These are phyloP conservation scores for Tenthredo amoena DNA, from an alignment of 2,888 invertebrate genomes.

Conservation along the genomic window DNA sequence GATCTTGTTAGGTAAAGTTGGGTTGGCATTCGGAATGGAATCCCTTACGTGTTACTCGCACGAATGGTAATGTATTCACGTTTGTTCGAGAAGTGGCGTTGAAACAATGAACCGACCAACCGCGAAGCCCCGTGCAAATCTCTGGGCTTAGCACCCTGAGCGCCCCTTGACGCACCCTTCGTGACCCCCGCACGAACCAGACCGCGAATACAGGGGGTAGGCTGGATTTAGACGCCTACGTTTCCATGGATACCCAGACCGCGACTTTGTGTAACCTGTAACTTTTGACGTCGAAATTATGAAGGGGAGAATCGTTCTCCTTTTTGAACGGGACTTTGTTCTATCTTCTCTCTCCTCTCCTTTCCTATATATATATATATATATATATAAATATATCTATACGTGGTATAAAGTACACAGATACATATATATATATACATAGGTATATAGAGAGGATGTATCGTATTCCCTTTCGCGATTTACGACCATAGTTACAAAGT, in stretches of 20 bases:
- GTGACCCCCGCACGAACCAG: constrained; percentile 41
- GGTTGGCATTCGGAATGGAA: constrained; percentile 37
- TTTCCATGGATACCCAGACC: constrained; percentile 44
- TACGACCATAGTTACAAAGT: constrained; percentile 2
- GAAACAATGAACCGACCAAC: constrained; percentile 78
- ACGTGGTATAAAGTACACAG: too few relatives aligned
- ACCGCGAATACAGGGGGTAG: constrained; percentile 34
- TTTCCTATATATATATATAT: neutral
- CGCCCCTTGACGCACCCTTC: constrained; percentile 46
- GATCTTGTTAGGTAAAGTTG: constrained; percentile 30
- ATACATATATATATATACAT: too few relatives aligned
- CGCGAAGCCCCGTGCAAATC: constrained; percentile 72
- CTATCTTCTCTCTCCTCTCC: neutral
- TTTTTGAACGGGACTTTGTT: neutral
- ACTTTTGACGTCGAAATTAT: constrained; percentile 41
- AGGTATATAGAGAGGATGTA: neutral
- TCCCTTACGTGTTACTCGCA: constrained; percentile 20
- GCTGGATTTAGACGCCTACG: constrained; percentile 49
- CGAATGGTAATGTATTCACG: constrained; percentile 52
- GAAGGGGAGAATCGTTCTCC: constrained; percentile 28
- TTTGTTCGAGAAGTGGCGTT: constrained; percentile 60
- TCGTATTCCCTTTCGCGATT: neutral
- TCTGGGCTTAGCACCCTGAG: constrained; percentile 71
- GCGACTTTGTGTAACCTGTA: constrained; percentile 49
- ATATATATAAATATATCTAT: too few relatives aligned